A percentile compares a stretch with the other conserved stretches of the same genome.
These are phyloP conservation scores for Homarus americanus DNA, from an alignment of 1,140 invertebrate species.

Conservation along the genomic window DNA sequence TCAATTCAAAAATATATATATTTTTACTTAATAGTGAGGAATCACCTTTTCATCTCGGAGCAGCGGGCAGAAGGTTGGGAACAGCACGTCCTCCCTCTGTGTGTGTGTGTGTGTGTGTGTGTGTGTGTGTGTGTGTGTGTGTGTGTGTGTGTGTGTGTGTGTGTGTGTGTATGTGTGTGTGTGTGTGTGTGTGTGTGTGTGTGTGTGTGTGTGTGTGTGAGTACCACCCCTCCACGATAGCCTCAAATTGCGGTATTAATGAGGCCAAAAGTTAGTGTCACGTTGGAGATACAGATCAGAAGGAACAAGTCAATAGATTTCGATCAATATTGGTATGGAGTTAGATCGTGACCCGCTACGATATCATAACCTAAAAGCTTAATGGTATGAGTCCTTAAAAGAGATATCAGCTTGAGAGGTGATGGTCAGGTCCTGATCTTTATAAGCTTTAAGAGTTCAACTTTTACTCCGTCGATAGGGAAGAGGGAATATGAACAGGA, in stretches of 20 bases:
- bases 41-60: too few species aligned
- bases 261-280: slow-evolving; percentile 9
- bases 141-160: too few species aligned
- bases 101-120: too few species aligned
- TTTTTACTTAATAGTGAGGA: too few species aligned
- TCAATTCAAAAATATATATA: too few species aligned
- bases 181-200: too few species aligned
- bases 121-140: too few species aligned
- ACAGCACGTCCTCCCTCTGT: not conserved
- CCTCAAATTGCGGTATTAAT: not conserved
- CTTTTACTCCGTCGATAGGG: not conserved
- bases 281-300: slow-evolving; percentile 28
- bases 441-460: not conserved
- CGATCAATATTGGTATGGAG: slow-evolving; percentile 23
- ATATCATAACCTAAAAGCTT: slow-evolving; percentile 18
- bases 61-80: slow-evolving; percentile 3
- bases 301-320: slow-evolving; percentile 13
- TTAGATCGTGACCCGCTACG: slow-evolving; percentile 34
- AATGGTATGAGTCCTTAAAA: not conserved
- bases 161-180: too few species aligned
- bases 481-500: not conserved
- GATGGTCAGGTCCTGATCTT: not conserved
- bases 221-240: not conserved
- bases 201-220: not conserved
- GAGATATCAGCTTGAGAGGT: not conserved